These are phyloP conservation scores for Oncorhynchus gorbuscha DNA, from an alignment of 2,113 vertebrate species.

Conservation along the genomic window DNA sequence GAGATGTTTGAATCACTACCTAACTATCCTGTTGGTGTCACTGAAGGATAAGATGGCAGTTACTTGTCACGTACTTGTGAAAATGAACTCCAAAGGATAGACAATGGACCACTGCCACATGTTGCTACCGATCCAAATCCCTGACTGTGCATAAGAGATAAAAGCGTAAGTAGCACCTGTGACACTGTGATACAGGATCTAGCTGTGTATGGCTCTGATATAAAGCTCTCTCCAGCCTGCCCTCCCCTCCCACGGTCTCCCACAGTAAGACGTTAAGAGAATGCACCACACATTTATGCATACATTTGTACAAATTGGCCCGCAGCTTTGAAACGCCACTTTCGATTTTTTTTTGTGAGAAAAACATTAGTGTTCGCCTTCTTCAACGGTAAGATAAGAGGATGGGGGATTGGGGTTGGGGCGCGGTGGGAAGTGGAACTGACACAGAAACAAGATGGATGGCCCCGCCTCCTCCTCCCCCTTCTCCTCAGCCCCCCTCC, in stretches of 20 bases:
- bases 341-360: slow-evolving; percentile 32
- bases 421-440: slow-evolving; percentile 30
- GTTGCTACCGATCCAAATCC: not conserved
- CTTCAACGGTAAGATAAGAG: slow-evolving; percentile 46
- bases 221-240: not conserved
- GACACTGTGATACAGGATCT: slow-evolving; percentile 14
- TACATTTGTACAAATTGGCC: slow-evolving; percentile 43
- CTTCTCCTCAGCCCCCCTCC: slow-evolving; percentile 2
- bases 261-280: slow-evolving; percentile 30
- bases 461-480: slow-evolving; percentile 20
- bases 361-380: slow-evolving; percentile 47
- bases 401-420: slow-evolving; percentile 21
- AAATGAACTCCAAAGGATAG: no score
- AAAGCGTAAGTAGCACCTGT: not conserved
- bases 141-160: not conserved
- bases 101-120: not conserved
- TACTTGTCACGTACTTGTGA: no score
- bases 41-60: no score
- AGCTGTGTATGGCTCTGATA: slow-evolving; percentile 13
- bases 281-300: slow-evolving; percentile 18
- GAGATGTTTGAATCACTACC: no score
- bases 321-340: slow-evolving; percentile 29
- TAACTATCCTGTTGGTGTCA: no score
- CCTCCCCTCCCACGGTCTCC: not conserved
- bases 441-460: slow-evolving; percentile 39